Conservation (phyloP, 2,797 vertebrate genomes). For the Austrolebias charrua region DNA sequence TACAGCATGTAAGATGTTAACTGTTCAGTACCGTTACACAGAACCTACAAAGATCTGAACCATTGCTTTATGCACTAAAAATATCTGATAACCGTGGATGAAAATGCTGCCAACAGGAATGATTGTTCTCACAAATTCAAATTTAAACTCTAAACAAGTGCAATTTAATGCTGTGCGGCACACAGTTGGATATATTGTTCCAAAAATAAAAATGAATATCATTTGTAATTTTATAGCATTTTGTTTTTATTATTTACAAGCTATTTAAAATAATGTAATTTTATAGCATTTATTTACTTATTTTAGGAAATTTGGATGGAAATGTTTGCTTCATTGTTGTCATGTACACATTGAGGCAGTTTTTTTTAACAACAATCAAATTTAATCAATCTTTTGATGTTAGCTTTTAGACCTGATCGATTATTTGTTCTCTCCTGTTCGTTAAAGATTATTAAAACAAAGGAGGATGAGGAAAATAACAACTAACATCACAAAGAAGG, state of each 20-base stretch:
- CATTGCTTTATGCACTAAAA: neutral
- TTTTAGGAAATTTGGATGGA: constrained; percentile 6
- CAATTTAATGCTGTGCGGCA: constrained; percentile 4
- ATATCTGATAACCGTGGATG: constrained; percentile 6
- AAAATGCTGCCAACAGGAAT: constrained; percentile 10
- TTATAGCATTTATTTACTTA: neutral
- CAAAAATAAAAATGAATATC: constrained; percentile 15
- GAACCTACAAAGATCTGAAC: too few relatives aligned
- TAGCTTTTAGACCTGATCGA: constrained; percentile 11
- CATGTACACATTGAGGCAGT: neutral
- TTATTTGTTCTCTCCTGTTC: constrained; percentile 45
- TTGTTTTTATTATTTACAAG: neutral
- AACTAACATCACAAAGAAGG: constrained; percentile 29
- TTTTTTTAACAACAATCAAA: neutral
- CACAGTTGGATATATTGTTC: neutral
- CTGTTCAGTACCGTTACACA: too few relatives aligned
- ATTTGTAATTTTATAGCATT: neutral
- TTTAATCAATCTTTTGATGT: neutral
- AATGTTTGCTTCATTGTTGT: constrained; percentile 6
- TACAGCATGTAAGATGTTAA: too few relatives aligned
- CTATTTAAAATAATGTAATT: constrained; percentile 1
- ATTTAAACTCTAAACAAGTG: neutral
- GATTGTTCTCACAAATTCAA: neutral
- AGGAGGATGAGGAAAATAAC: constrained; percentile 6
- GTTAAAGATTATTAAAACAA: neutral